Conservation (phyloP, 2,113 vertebrate genomes). For the Laticauda laticaudata region DNA sequence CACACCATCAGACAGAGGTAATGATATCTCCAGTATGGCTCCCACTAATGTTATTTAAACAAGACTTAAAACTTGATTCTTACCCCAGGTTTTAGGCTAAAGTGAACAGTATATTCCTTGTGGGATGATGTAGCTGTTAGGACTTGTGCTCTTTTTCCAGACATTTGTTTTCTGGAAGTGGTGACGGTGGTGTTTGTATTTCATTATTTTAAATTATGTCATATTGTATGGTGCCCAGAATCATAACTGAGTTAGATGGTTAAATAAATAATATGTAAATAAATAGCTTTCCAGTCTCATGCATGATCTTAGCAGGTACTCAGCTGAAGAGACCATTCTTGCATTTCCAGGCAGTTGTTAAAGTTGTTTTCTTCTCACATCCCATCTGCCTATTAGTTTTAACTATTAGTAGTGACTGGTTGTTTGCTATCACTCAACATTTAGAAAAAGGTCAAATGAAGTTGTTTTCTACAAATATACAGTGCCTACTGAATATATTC, state of each 20-base stretch:
- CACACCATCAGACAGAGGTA: neutral
- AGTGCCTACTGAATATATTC: neutral
- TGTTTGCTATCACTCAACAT: neutral
- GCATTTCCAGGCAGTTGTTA: neutral
- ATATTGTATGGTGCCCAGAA: neutral
- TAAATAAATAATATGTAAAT: neutral
- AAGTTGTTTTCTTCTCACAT: neutral
- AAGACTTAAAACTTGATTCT: neutral
- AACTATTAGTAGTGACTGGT: neutral
- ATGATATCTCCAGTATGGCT: neutral
- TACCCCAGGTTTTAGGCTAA: neutral
- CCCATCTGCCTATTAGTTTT: neutral
- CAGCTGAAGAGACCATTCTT: neutral
- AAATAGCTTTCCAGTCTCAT: neutral
- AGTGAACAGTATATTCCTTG: neutral
- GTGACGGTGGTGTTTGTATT: neutral
- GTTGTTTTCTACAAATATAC: neutral
- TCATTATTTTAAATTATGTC: neutral
- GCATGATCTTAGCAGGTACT: neutral
- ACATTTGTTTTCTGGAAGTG: neutral
- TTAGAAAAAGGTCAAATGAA: neutral
- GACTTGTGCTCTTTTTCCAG: neutral
- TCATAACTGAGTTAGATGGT: neutral
- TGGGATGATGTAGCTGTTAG: neutral
- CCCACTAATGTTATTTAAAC: neutral